Percentiles rank a stretch among this genome's conserved stretches.
Evolutionary conservation across 2,113 vertebrate species (phyloP).

Genomic region (Brachypteracias leptosomus): DNA sequence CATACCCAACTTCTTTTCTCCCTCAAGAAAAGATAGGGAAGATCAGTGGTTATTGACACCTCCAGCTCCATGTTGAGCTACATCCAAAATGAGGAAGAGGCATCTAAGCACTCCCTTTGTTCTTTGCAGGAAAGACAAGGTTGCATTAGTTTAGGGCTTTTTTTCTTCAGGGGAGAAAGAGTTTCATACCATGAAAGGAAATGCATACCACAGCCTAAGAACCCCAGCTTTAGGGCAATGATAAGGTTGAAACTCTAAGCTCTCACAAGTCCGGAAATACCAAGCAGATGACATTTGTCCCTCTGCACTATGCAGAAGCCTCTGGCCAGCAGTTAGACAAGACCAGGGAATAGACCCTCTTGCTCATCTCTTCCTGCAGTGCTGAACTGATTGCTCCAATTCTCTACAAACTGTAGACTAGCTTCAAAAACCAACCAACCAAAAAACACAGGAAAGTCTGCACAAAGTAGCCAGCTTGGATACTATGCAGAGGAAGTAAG

Average conservation of each 20-base stretch:
- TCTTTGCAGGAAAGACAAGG: background rate
- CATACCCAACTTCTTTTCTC: background rate
- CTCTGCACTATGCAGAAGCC: background rate
- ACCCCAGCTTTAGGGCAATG: constrained; percentile 20
- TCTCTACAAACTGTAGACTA: background rate
- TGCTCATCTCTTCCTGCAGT: background rate
- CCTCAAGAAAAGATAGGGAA: background rate
- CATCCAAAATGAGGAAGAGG: background rate
- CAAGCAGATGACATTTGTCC: constrained; percentile 19
- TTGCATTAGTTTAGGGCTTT: background rate
- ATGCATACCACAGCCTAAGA: constrained; percentile 1
- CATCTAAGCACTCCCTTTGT: background rate
- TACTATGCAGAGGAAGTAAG: background rate
- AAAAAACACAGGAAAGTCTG: background rate
- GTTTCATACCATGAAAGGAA: background rate
- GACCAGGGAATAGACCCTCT: background rate
- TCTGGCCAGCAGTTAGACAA: background rate
- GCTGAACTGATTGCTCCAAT: background rate
- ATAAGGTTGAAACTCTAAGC: constrained; percentile 17
- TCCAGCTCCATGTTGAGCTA: background rate
- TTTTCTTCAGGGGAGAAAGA: background rate
- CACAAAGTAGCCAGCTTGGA: background rate
- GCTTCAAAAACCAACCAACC: background rate
- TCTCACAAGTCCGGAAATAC: constrained; percentile 45
- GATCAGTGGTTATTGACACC: background rate